Evolutionary conservation across 1,140 invertebrate genomes (phyloP), one percentile per base, ranked within the genome.

Genomic region (Drusus annulatus): DNA sequence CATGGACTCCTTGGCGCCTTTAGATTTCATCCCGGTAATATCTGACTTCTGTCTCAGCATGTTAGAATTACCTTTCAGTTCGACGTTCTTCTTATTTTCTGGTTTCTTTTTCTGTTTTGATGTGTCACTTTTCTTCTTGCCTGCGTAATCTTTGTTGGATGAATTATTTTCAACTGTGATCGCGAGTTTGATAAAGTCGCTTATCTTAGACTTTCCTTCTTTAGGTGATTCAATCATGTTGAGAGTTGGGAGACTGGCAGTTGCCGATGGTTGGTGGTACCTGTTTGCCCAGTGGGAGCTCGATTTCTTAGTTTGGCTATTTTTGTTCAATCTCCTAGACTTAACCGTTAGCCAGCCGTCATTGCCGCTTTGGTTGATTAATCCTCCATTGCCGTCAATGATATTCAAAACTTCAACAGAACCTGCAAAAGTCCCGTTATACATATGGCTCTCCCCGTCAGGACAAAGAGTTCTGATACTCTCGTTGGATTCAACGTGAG

Each of bases 261-360:
- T 93, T 0, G 92, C 92, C 1, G 92, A 93, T 17, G 93, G 92
- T 82, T 93, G 92, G 86, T 93, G 90, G 82, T 93, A 93, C 83
- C 92, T 88, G 83, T 92, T 92, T 5, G 91, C 88, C 93, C 93
- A 93, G 79, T 92, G 91, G 45, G 92, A 90, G 84, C 91, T 91
- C 10, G 87, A 90, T 45, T 91, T 82, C 60, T 76, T 84, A 21
- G 60, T 15, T 60, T 81, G 83, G 60, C 69, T 71, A 86, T 79
- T 90, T 89, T 84, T 90, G 56, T 88, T 91, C 52, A 91, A 85
- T 21, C 92, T 87, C 58, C 91, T 87, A 79, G 91, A 92, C 86
- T 93, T 93, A 1, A 93, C 93, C 1, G 92, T 93, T 17, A 93
- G 85, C 92, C 93, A 94, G 15, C 92, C 92, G 84, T 93, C 93